Percentiles rank a stretch among this genome's conserved stretches.
Conservation (phyloP, 2,113 vertebrate genomes). For the Ia io region DNA sequence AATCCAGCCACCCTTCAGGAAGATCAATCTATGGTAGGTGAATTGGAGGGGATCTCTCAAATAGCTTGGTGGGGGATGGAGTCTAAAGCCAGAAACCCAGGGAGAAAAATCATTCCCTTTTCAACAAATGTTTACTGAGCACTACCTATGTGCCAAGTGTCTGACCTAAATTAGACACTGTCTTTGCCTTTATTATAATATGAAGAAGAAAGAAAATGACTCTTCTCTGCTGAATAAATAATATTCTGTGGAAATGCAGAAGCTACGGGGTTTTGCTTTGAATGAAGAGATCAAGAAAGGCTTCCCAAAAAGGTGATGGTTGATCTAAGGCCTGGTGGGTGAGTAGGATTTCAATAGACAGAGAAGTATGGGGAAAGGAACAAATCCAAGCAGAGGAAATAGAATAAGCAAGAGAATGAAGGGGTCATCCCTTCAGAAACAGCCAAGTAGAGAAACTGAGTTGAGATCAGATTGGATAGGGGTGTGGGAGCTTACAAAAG, state of each 20-base stretch:
- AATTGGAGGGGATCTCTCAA: not conserved
- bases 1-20: not conserved
- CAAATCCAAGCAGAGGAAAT: not conserved
- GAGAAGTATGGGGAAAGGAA: not conserved
- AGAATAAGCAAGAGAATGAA: not conserved
- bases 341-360: not conserved
- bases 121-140: not conserved
- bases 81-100: slow-evolving; percentile 24
- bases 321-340: not conserved
- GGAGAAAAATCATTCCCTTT: not conserved
- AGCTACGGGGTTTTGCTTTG: not conserved
- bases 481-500: not conserved
- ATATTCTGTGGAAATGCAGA: not conserved
- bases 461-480: not conserved
- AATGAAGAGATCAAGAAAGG: slow-evolving; percentile 20
- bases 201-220: not conserved
- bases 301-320: not conserved
- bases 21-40: not conserved
- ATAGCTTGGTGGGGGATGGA: not conserved
- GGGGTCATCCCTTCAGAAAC: not conserved
- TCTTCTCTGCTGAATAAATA: not conserved
- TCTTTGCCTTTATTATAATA: not conserved
- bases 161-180: not conserved
- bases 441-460: not conserved
- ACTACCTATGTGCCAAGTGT: not conserved